Percentiles rank a stretch among this genome's conserved stretches.
These are phyloP conservation scores for Bursaphelenchus okinawaensis DNA, from an alignment of 2,888 invertebrate species.

Conservation along the genomic window DNA sequence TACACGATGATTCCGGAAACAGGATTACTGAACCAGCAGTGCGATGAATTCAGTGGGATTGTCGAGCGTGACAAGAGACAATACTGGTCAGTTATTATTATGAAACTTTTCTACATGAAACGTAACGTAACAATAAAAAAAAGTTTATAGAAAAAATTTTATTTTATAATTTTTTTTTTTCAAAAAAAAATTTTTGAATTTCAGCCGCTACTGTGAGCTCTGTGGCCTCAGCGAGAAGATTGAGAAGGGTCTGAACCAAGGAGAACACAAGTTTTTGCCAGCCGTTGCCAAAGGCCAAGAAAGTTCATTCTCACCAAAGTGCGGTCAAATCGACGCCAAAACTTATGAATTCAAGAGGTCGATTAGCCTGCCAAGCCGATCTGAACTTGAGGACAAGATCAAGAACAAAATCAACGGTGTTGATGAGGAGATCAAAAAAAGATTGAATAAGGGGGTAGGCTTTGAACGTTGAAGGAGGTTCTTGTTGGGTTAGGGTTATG, in stretches of 20 bases:
- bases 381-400: constrained; percentile 44
- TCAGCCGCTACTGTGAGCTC: constrained; percentile 54
- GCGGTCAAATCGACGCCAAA: constrained; percentile 31
- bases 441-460: constrained; percentile 45
- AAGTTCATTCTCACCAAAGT: constrained; percentile 31
- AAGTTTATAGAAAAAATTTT: background rate
- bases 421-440: constrained; percentile 52
- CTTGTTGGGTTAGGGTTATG: no score
- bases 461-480: no score
- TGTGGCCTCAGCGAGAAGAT: constrained; percentile 46
- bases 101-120: background rate
- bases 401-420: constrained; percentile 52
- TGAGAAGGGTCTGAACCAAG: constrained; percentile 44
- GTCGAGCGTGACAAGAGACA: constrained; percentile 53
- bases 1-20: constrained; percentile 56
- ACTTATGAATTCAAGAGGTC: constrained; percentile 42
- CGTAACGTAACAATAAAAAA: no score
- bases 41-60: constrained; percentile 52
- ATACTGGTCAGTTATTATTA: constrained; percentile 46
- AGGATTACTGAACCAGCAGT: constrained; percentile 49
- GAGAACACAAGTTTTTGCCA: constrained; percentile 37
- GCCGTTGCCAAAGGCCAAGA: constrained; percentile 33
- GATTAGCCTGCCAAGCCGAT: constrained; percentile 40
- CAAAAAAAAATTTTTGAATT: constrained; percentile 14
- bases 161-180: background rate